phyloP scores from a whole-genome alignment of 2,113 vertebrate genomes.

The Carollia perspicillata region DNA sequence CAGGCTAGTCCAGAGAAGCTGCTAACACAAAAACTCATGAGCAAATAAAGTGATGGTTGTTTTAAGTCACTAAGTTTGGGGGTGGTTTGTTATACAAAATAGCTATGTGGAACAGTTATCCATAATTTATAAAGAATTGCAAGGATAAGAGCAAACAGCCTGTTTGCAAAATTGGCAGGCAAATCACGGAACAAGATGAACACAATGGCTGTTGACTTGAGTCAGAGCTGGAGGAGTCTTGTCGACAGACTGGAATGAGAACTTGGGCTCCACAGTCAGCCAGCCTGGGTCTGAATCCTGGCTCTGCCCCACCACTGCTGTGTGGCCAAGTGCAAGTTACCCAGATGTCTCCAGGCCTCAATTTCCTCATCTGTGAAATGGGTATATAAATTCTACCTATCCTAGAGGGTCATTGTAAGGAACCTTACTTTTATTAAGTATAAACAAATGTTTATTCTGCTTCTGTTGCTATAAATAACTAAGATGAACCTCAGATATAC shows the following conservation, averaged over 20 bases:
- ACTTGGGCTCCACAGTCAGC: not conserved
- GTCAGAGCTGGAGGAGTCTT: not conserved
- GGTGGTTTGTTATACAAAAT: not conserved
- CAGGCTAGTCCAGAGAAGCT: not conserved
- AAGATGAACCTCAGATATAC: not conserved
- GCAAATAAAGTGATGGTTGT: not conserved
- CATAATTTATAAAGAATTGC: not conserved
- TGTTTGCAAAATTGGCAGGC: not conserved
- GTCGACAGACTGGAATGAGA: not conserved
- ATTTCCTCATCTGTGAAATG: not conserved
- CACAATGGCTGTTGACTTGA: not conserved
- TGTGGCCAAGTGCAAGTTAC: not conserved
- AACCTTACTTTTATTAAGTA: not conserved
- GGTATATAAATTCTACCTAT: not conserved
- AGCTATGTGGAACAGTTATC: not conserved
- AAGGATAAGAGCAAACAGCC: not conserved
- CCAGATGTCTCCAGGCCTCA: not conserved
- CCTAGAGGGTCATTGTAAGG: not conserved
- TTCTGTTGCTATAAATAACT: not conserved
- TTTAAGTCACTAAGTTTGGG: not conserved
- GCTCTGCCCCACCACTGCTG: not conserved
- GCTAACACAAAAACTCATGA: not conserved
- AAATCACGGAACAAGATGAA: slow-evolving; percentile 6
- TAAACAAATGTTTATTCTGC: not conserved
- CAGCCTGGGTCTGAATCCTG: not conserved